Evolutionary conservation across 2,888 invertebrate species (phyloP).

Genomic region (Rhorus exstirpatorius): DNA sequence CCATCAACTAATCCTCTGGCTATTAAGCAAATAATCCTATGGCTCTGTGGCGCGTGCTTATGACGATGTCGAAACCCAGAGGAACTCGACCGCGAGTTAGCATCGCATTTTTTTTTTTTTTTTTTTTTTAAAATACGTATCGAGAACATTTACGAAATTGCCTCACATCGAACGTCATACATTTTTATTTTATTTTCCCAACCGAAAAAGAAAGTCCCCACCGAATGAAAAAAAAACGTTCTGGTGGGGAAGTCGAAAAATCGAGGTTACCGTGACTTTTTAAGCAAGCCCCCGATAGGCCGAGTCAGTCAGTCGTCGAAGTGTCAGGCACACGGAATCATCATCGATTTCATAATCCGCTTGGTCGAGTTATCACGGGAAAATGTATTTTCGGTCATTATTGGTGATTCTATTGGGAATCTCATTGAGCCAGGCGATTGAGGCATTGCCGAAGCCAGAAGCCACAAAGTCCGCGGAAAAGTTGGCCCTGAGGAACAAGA

Average conservation of each 20-base stretch:
- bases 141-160: background rate
- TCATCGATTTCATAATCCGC: background rate
- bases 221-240: no score
- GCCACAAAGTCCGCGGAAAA: background rate
- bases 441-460: conserved; percentile 5
- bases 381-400: conserved; percentile 26
- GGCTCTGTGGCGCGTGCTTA: background rate
- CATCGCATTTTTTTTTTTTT: no score
- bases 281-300: no score
- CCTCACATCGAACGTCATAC: background rate
- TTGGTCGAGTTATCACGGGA: background rate
- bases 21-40: no score
- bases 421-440: conserved; percentile 59
- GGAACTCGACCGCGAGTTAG: background rate
- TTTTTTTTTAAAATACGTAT: background rate
- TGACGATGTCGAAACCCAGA: conserved; percentile 4
- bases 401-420: conserved; percentile 56
- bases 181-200: background rate
- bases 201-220: background rate
- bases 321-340: background rate
- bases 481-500: conserved; percentile 4
- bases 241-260: no score
- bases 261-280: no score
- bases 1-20: no score
- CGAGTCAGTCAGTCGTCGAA: no score